These are phyloP conservation scores for Macaca nemestrina DNA, from an alignment of 2,113 vertebrate species.

Conservation along the genomic window DNA sequence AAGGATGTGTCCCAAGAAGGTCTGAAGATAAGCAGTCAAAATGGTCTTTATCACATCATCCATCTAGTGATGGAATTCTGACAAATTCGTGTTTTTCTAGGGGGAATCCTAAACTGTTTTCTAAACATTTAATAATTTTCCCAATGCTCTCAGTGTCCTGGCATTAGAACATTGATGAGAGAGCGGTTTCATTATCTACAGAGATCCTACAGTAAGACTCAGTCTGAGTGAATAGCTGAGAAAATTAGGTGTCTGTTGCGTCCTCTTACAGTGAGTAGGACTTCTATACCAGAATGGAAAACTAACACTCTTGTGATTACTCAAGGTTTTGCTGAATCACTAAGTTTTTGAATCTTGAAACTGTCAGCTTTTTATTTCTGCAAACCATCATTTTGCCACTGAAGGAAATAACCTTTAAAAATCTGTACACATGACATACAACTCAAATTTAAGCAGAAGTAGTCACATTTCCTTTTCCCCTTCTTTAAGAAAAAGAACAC, in stretches of 20 bases:
- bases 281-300: neutral
- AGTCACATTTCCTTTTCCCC: conserved; percentile 22
- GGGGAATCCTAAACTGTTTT: neutral
- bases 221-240: neutral
- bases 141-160: neutral
- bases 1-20: neutral
- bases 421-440: conserved; percentile 1
- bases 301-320: conserved; percentile 1
- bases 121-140: neutral
- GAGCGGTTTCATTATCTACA: neutral
- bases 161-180: neutral
- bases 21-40: neutral
- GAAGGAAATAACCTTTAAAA: conserved; percentile 64
- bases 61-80: neutral
- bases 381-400: conserved; percentile 39
- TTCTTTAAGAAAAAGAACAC: conserved; percentile 37
- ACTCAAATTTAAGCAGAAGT: conserved; percentile 63
- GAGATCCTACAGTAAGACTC: neutral
- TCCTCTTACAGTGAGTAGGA: neutral
- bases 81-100: neutral
- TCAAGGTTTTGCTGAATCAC: conserved; percentile 32
- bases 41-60: neutral
- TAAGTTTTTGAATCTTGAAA: conserved; percentile 52
- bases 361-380: conserved; percentile 58
- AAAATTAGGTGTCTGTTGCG: neutral